These are phyloP conservation scores for Nipponia nippon DNA, from an alignment of 2,113 vertebrate genomes.

Conservation along the genomic window DNA sequence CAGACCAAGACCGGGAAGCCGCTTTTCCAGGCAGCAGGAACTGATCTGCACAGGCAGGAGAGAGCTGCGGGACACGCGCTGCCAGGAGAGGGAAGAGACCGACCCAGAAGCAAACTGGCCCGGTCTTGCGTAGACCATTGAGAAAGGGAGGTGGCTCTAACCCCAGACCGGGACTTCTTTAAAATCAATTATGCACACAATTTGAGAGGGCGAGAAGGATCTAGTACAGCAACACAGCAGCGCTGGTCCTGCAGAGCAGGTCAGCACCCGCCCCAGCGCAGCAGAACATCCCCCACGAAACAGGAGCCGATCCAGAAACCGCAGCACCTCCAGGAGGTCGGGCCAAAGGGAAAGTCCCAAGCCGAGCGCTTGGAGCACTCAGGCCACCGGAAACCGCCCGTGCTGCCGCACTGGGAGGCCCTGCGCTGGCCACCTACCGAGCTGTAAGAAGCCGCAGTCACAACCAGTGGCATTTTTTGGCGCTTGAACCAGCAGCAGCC, in stretches of 20 bases:
- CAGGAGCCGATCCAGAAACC: neutral
- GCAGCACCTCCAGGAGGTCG: neutral
- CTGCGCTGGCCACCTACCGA: neutral
- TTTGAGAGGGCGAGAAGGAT: neutral
- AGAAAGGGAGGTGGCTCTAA: neutral
- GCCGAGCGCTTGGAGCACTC: neutral
- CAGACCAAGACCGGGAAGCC: neutral
- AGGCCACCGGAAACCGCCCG: neutral
- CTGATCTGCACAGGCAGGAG: fast-evolving
- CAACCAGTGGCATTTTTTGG: neutral
- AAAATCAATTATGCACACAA: neutral
- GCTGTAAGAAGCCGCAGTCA: neutral
- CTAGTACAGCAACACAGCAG: neutral
- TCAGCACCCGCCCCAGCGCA: neutral
- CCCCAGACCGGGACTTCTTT: neutral
- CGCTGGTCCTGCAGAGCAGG: neutral
- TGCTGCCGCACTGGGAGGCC: neutral
- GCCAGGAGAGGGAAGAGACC: neutral
- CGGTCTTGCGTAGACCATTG: neutral
- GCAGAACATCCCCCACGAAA: fast-evolving
- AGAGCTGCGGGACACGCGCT: too few relatives aligned
- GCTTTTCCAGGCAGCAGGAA: neutral
- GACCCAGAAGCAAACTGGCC: neutral
- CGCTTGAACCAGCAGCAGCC: neutral
- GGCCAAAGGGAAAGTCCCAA: neutral